Evolutionary conservation across 2,113 vertebrate species (phyloP).

Genomic region (Azemiops feae): DNA sequence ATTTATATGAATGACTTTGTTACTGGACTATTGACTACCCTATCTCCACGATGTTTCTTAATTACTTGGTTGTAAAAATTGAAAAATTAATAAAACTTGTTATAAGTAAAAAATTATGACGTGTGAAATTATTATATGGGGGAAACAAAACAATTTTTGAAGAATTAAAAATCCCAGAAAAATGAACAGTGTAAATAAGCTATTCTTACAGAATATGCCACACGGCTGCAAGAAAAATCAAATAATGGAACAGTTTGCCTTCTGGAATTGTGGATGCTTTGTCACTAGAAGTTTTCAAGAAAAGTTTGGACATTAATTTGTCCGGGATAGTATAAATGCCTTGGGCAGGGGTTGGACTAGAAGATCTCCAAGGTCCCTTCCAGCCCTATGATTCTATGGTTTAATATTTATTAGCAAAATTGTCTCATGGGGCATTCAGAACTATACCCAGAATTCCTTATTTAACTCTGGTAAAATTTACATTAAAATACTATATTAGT

Average conservation of each 20-base stretch:
- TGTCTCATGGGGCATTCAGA: not conserved
- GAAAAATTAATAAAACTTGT: no score
- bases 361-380: not conserved
- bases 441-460: not conserved
- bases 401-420: not conserved
- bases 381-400: not conserved
- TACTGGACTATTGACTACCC: no score
- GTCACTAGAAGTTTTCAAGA: not conserved
- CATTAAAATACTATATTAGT: not conserved
- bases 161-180: not conserved
- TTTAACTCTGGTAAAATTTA: not conserved
- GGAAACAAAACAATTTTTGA: not conserved
- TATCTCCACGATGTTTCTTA: no score
- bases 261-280: not conserved
- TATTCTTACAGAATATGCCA: not conserved
- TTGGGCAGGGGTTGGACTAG: not conserved
- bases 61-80: no score
- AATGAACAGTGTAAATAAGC: not conserved
- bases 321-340: not conserved
- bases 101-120: not conserved
- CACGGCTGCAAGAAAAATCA: not conserved
- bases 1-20: no score
- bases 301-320: not conserved
- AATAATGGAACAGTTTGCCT: not conserved
- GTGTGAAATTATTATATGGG: not conserved